Evolutionary conservation across 2,888 invertebrate species (phyloP).

Genomic region (Ennomos erosarius): DNA sequence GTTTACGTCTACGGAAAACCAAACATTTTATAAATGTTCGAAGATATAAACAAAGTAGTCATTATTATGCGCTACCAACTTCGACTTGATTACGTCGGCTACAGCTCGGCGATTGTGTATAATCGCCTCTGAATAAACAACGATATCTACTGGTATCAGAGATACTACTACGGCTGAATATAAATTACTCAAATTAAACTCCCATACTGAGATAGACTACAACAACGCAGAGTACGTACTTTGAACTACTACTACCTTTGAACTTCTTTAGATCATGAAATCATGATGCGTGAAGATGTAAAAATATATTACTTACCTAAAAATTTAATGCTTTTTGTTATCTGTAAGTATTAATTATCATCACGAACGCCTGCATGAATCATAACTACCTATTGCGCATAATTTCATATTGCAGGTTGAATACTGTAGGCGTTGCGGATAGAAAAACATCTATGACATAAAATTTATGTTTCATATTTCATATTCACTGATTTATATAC

Average conservation of each 20-base stretch:
- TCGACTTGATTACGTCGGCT: conserved; percentile 14
- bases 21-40: conserved; percentile 19
- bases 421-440: conserved; percentile 6
- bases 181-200: conserved; percentile 25
- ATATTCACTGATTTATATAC: conserved; percentile 7
- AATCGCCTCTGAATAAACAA: conserved; percentile 23
- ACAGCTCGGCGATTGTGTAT: conserved; percentile 18
- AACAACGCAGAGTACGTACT: background rate
- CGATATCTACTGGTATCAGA: conserved; percentile 14
- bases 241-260: background rate
- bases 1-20: conserved; percentile 28
- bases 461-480: conserved; percentile 12
- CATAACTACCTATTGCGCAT: background rate
- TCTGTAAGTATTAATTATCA: background rate
- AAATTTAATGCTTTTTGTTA: background rate
- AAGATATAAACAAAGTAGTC: conserved; percentile 30
- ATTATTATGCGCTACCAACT: conserved; percentile 19
- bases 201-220: background rate
- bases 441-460: background rate
- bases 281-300: too few relatives aligned
- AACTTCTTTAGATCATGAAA: too few relatives aligned
- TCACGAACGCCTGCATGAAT: conserved; percentile 20
- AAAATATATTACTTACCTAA: background rate
- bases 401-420: conserved; percentile 17
- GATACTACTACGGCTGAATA: conserved; percentile 23